Evolutionary conservation across 2,797 vertebrate species (phyloP).

Genomic region (Chaetodon trifasciatus): DNA sequence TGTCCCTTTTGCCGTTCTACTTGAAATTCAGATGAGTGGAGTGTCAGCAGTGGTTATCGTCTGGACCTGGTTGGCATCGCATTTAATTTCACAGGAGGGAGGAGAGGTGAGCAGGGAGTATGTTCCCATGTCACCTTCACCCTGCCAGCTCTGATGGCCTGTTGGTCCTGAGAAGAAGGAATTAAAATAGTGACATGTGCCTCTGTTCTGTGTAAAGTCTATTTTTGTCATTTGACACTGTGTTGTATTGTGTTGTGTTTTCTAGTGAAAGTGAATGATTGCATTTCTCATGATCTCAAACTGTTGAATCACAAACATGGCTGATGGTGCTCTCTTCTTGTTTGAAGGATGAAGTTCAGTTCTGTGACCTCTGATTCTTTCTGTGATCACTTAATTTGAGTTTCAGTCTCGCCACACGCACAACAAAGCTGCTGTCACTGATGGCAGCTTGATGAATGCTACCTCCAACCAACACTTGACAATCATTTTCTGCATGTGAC

Average conservation of each 20-base stretch:
- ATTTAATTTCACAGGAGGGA: constrained; percentile 45
- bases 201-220: neutral
- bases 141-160: constrained; percentile 14
- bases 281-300: too few relatives aligned
- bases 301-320: neutral
- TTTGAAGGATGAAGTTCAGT: neutral
- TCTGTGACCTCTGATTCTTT: neutral
- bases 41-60: constrained; percentile 76
- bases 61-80: constrained; percentile 59
- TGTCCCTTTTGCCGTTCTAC: constrained; percentile 62
- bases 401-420: constrained; percentile 4
- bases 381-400: neutral
- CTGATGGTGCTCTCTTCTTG: neutral
- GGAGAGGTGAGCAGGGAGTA: constrained; percentile 40
- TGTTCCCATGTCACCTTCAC: constrained; percentile 45
- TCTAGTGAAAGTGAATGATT: too few relatives aligned
- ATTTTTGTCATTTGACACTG: neutral
- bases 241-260: too few relatives aligned
- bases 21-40: constrained; percentile 79
- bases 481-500: constrained; percentile 1
- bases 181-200: neutral
- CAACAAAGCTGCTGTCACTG: neutral
- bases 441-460: neutral
- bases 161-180: neutral
- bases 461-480: neutral